phyloP scores from a whole-genome alignment of 2,797 vertebrate species.

The Melanitta fusca region DNA sequence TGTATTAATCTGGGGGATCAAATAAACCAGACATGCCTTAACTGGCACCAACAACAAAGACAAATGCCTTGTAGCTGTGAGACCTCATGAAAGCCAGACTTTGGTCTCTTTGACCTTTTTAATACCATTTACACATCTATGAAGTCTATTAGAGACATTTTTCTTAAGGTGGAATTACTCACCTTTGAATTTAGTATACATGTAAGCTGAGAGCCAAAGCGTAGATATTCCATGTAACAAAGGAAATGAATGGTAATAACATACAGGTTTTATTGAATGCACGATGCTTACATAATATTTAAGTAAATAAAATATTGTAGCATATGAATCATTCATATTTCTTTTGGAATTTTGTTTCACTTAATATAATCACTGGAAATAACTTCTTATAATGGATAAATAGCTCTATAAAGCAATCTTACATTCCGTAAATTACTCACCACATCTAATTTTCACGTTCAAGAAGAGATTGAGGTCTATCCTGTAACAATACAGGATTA shows the following conservation, averaged over 20 bases:
- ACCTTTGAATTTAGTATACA: constrained; percentile 25
- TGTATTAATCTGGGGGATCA: constrained; percentile 75
- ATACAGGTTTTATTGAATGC: not conserved
- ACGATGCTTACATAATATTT: constrained; percentile 8
- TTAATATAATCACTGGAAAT: constrained; percentile 67
- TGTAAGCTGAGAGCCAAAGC: not conserved
- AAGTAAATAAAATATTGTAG: constrained; percentile 41
- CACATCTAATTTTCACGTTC: constrained; percentile 64
- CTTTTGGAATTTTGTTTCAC: constrained; percentile 51
- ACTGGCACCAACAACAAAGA: constrained; percentile 78
- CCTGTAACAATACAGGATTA: constrained; percentile 58
- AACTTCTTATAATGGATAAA: constrained; percentile 60
- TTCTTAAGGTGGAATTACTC: constrained; percentile 59
- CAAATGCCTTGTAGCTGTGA: constrained; percentile 71
- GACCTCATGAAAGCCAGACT: constrained; percentile 75
- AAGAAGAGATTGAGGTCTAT: constrained; percentile 50
- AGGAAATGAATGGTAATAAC: not conserved
- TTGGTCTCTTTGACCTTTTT: constrained; percentile 74
- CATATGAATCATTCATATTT: constrained; percentile 35
- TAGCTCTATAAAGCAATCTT: constrained; percentile 60
- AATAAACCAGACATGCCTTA: constrained; percentile 76
- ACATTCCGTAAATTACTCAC: constrained; percentile 65
- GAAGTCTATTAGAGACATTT: constrained; percentile 60
- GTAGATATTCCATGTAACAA: constrained; percentile 1
- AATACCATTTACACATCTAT: constrained; percentile 68